Base-by-base conservation (phyloP, 2,888 invertebrate genomes). In the Laothoe populi region DNA sequence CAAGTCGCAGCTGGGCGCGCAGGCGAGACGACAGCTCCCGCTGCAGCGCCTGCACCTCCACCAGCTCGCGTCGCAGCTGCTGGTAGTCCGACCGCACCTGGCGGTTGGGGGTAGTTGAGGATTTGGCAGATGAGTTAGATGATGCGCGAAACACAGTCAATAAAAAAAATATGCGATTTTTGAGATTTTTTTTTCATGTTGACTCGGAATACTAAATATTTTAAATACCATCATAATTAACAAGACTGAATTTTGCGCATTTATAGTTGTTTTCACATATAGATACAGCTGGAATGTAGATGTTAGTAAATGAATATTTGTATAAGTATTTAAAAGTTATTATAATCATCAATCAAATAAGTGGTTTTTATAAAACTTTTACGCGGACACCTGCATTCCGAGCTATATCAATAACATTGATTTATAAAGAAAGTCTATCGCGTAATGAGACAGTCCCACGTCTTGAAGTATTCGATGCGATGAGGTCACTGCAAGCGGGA, bases 1-100 rank as follows among this genome's bases (percentile, higher is more conserved):
- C 95, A 71, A 95, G 92, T 49, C 94, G 90, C 77, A 97, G 93
- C 82, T 97, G 96, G 64, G 94, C 92, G 70, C 96, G 95, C 67
- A 97, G 94, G n/a, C 96, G 94, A 65, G 94, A 94, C 42, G 96
- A 96, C 72, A 97, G 94, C 87, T 97, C 96, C 70, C 95, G 94
- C 85, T 97, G 96, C 73, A 97, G 85, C 67, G 96, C 96, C 81
- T 97, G 96, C 69, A 96, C 96, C 78, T 97, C 97, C 73, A 95
- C 94, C 74, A 97, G 94, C 86, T 97, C 96, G 79, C 95, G 95
- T 40, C 96, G 94, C 61, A 97, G 91, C 77, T 96, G 95, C 83
- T 96, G 95, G 86, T 97, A 97, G 84, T 97, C 97, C 67, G 95
- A 95, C 72, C 95, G 96, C 66, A 95, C 94, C 92, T 95, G 88